phyloP scores from a whole-genome alignment of 1,140 invertebrate species.

The Zaprionus tsacasi region DNA sequence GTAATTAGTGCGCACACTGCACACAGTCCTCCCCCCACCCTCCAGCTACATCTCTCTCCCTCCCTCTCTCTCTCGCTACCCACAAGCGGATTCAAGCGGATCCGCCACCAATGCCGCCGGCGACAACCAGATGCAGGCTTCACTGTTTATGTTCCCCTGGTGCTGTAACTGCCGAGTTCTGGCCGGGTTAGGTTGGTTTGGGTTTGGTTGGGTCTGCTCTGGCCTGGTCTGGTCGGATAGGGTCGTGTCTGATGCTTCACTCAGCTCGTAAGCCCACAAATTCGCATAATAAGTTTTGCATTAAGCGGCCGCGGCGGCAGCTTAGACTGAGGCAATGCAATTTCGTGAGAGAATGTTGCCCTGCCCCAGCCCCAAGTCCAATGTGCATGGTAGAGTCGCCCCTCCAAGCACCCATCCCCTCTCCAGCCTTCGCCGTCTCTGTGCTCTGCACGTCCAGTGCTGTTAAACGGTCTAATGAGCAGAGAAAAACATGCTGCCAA shows the following conservation, averaged over 20 bases:
- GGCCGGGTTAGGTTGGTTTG: not conserved
- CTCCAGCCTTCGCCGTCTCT: not conserved
- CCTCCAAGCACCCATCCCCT: not conserved
- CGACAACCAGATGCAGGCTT: slow-evolving; percentile 1
- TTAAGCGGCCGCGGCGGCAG: slow-evolving; percentile 39
- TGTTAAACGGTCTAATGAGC: slow-evolving; percentile 27
- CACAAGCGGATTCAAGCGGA: not conserved
- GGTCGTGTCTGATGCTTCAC: not conserved
- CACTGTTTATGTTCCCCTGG: not conserved
- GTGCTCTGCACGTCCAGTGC: not conserved
- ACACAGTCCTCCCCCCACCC: slow-evolving; percentile 15
- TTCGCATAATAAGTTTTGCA: slow-evolving; percentile 68
- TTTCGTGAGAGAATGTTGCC: slow-evolving; percentile 28
- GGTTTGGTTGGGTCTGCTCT: not conserved
- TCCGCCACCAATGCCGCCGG: slow-evolving; percentile 22
- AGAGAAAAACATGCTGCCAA: slow-evolving; percentile 9
- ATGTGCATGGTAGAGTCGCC: not conserved
- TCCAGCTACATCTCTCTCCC: not conserved
- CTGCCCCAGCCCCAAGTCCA: not conserved
- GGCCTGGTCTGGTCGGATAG: not conserved
- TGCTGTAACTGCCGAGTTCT: no score
- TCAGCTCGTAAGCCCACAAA: slow-evolving; percentile 52
- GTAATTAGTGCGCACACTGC: slow-evolving; percentile 72
- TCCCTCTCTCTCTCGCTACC: no score
- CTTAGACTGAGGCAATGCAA: slow-evolving; percentile 49